Evolutionary conservation across 2,888 invertebrate species (phyloP).

Genomic region (Morinoia aosen): DNA sequence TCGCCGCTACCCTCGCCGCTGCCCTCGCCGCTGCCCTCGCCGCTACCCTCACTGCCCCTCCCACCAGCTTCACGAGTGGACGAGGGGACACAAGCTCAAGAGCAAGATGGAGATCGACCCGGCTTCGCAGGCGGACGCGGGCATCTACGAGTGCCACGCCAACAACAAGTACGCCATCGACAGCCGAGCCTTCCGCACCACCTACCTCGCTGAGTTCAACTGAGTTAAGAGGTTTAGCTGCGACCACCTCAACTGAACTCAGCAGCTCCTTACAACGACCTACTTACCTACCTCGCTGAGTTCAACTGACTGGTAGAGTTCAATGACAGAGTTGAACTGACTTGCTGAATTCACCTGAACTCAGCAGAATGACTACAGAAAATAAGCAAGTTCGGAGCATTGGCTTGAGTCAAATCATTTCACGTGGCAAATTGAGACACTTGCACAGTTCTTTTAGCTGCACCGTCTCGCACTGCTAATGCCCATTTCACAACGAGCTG

Average conservation of each 20-base stretch:
- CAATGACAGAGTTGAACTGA: not conserved
- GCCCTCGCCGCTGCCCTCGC: too few relatives aligned
- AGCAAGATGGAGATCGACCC: constrained; percentile 95
- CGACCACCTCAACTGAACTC: too few relatives aligned
- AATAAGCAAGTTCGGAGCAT: too few relatives aligned
- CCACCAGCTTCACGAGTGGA: constrained; percentile 90
- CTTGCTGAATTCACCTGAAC: too few relatives aligned
- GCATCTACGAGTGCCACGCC: constrained; percentile 92
- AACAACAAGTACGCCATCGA: constrained; percentile 95
- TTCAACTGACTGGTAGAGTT: constrained; percentile 13
- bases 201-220: constrained; percentile 84
- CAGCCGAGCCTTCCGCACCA: constrained; percentile 90
- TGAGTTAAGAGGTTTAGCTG: constrained; percentile 54
- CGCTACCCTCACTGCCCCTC: not conserved
- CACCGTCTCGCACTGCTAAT: too few relatives aligned
- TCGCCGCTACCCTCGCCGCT: too few relatives aligned
- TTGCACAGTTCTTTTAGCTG: too few relatives aligned
- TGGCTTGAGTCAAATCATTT: too few relatives aligned
- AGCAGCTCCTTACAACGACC: not conserved
- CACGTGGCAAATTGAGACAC: too few relatives aligned
- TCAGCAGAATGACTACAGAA: too few relatives aligned
- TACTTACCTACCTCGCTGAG: not conserved
- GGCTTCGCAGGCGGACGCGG: constrained; percentile 95
- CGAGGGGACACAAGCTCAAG: constrained; percentile 83
- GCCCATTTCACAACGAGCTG: too few relatives aligned